Evolutionary conservation across 2,888 invertebrate species (phyloP).

Genomic region (Deilephila porcellus): DNA sequence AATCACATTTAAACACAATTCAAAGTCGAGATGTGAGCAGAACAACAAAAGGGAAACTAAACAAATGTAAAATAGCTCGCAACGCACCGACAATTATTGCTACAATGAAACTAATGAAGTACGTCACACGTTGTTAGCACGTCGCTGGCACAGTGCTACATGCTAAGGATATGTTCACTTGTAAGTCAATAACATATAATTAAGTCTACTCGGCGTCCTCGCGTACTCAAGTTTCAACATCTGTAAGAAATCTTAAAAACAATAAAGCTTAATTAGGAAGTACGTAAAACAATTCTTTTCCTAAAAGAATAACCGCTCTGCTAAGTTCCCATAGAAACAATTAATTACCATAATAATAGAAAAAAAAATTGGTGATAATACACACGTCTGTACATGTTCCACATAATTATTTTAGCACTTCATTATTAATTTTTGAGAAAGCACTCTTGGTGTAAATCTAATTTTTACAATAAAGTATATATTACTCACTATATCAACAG

Average conservation of each 20-base stretch:
- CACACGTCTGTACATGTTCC: conserved; percentile 55
- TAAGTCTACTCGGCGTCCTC: conserved; percentile 19
- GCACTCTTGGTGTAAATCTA: conserved; percentile 71
- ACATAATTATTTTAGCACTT: conserved; percentile 55
- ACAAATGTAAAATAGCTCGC: conserved; percentile 18
- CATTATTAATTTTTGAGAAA: conserved; percentile 69
- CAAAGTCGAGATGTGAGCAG: conserved; percentile 48
- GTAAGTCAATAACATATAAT: conserved; percentile 18
- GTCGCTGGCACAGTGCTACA: neutral
- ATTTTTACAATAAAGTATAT: conserved; percentile 48
- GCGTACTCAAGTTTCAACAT: conserved; percentile 34
- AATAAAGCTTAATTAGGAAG: conserved; percentile 69
- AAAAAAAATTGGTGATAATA: conserved; percentile 58
- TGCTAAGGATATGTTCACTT: conserved; percentile 23
- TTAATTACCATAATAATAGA: conserved; percentile 61
- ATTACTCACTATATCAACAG: conserved; percentile 49
- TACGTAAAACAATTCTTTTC: conserved; percentile 79
- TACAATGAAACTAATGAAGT: neutral
- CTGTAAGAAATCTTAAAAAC: conserved; percentile 49
- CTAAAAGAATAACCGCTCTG: conserved; percentile 79
- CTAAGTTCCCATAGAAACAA: conserved; percentile 60
- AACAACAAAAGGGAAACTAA: conserved; percentile 39
- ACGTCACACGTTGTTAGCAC: neutral
- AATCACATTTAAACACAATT: conserved; percentile 71
- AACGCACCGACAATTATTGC: conserved; percentile 25